Evolutionary conservation across 2,888 invertebrate genomes (phyloP), one percentile per base, ranked within the genome.

Genomic region (Parnassius apollo): DNA sequence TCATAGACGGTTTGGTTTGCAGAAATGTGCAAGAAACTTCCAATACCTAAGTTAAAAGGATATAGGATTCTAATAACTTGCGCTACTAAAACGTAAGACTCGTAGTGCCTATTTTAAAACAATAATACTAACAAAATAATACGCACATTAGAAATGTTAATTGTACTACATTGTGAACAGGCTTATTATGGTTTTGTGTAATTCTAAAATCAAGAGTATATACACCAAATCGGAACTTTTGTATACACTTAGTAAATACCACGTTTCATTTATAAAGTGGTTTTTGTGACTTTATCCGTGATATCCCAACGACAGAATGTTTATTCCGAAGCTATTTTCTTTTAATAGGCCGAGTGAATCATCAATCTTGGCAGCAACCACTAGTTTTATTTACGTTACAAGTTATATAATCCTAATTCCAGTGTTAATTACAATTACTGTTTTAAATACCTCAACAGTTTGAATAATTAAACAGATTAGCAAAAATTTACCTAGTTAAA

Each of bases 1-100:
- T 86, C 86, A 86, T 83, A 78, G 76, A 74, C 78, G 68, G 70
- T 77, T 81, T 74, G 76, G 76, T 77, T 75, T 74, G 75, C 69
- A 71, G 72, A 71, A 72, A 70, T 75, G 70, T 73, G 74, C 66
- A 50, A 61, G 62, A 68, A 61, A 64, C 65, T 61, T 46, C 59
- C 58, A 51, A 42, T 56, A 54, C 42, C 57, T 45, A 54, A 42
- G 49, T 61, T 59, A 59, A 53, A 63, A 49, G 8, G 8, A 12
- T 13, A 13, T 13, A 49, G 13, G 45, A 51, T 45, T 48, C 42
- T 8, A 48, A 12, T 46, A 9, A 46, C 46, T 4, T 42, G 42
- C n/a, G 25, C 42, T 35, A 42, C 22, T 50, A 22, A 11, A 44
- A 44, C 44, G 11, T 3, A 44, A 44, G 44, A 11, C 9, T 44